Conservation (phyloP, 2,888 invertebrate species). For the Alsophila aescularia region DNA sequence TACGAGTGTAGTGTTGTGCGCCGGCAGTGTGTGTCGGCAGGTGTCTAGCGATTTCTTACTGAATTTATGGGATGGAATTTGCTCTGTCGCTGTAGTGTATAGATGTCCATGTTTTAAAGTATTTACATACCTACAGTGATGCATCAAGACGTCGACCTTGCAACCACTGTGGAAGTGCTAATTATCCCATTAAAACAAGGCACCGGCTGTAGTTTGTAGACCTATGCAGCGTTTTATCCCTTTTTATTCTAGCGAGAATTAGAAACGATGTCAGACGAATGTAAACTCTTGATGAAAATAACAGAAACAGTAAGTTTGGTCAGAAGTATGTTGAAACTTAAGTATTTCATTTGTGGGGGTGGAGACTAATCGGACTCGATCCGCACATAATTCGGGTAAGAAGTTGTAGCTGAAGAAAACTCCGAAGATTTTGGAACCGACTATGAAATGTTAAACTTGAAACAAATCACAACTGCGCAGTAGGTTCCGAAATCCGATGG, state of each 20-base stretch:
- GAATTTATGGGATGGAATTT: too few species aligned
- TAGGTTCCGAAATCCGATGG: too few species aligned
- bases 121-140: constrained; percentile 30
- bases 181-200: constrained; percentile 42
- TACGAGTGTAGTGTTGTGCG: neutral
- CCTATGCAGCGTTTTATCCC: neutral
- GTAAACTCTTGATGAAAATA: neutral
- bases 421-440: too few species aligned
- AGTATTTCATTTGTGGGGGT: too few species aligned
- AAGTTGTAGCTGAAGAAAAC: too few species aligned
- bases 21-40: neutral
- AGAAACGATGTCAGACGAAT: neutral
- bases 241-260: constrained; percentile 2
- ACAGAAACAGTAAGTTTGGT: too few species aligned
- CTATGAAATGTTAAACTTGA: too few species aligned
- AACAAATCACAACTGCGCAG: too few species aligned
- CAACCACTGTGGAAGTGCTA: constrained; percentile 42
- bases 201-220: neutral
- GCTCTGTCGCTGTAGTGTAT: neutral
- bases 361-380: too few species aligned
- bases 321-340: too few species aligned
- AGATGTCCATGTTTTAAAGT: constrained; percentile 21
- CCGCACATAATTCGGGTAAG: too few species aligned
- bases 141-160: constrained; percentile 52
- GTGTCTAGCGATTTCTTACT: neutral